A percentile compares a stretch with the other conserved stretches of the same genome.
Evolutionary conservation across 1,140 invertebrate genomes (phyloP).

Genomic region (Zaprionus kolodkinae): DNA sequence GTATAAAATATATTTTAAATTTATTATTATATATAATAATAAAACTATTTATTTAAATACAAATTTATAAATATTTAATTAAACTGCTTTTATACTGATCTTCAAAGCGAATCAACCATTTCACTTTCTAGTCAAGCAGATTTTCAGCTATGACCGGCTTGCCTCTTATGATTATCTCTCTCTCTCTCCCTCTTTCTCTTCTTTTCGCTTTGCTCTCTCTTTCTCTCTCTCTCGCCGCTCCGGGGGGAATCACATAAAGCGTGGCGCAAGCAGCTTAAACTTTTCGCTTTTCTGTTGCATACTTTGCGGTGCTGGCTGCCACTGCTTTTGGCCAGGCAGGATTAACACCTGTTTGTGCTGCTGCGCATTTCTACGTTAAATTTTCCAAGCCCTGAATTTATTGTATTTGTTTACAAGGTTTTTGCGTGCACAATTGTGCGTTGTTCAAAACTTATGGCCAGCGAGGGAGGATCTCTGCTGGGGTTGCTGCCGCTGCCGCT

Average conservation of each 20-base stretch:
- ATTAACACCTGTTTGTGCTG: slow-evolving; percentile 79
- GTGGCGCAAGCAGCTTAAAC: slow-evolving; percentile 46
- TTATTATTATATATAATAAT: too few relatives aligned
- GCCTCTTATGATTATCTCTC: slow-evolving; percentile 26
- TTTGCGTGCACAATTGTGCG: slow-evolving; percentile 71
- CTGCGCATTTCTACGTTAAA: slow-evolving; percentile 51
- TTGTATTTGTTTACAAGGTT: slow-evolving; percentile 81
- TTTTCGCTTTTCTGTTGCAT: slow-evolving; percentile 43
- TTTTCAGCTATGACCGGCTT: neutral
- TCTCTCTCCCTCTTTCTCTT: neutral
- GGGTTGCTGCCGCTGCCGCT: neutral
- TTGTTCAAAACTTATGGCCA: slow-evolving; percentile 33
- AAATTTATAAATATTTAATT: neutral
- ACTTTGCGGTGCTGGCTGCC: slow-evolving; percentile 24
- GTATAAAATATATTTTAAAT: too few relatives aligned
- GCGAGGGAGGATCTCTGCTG: neutral
- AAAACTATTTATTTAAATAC: too few relatives aligned
- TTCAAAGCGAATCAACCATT: neutral
- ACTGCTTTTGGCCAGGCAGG: slow-evolving; percentile 46
- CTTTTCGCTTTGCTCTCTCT: neutral
- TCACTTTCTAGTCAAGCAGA: neutral
- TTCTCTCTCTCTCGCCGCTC: neutral
- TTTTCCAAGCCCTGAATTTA: slow-evolving; percentile 74
- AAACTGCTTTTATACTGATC: neutral
- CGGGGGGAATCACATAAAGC: neutral